Evolutionary conservation across 2,113 vertebrate genomes (phyloP), one percentile per base, ranked within the genome.

Genomic region (Gallinago media): DNA sequence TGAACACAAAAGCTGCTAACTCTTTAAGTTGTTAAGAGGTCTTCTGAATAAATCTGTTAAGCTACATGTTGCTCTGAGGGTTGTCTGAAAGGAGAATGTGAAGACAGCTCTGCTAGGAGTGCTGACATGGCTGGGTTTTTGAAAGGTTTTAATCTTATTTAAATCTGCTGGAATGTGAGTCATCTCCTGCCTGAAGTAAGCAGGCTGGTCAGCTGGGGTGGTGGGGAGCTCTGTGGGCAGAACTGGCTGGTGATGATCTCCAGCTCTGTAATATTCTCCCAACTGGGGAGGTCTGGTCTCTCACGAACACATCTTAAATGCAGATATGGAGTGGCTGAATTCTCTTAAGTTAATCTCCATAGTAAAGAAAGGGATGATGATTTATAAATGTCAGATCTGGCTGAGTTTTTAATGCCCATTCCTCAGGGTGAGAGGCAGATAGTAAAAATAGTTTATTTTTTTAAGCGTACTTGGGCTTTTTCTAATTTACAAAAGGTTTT

Each of bases 81-180:
- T 81, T 87, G 65, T 94, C 94, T 46, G 76, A 78, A 92, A 95
- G 73, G 67, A 49, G 65, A 77, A 44, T n/a, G 25, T 91, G 91
- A 89, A 94, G 79, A 66, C 18, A 40, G 42, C 89, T 91, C 92
- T 90, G 58, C 66, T 32, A 40, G 55, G 34, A 85, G 50, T 70
- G 59, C 63, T 94, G 87, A 85, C 70, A 59, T 1, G 4, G 76
- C 38, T 78, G 66, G 29, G 56, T 10, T 92, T 92, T 76, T 81
- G 70, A 68, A 46, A 52, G 74, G 34, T 82, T 88, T 92, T 87
- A 32, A 44, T 92, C 54, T 73, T 87, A 44, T 3, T 92, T 91
- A 82, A 79, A 40, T 84, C 87, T 94, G 50, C 31, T 66, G 40
- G 67, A 89, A 85, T 63, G 75, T 61, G 73, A 87, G 61, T n/a